Conservation (phyloP, 2,888 invertebrate species). For the Lasioglossum pauxillum region DNA sequence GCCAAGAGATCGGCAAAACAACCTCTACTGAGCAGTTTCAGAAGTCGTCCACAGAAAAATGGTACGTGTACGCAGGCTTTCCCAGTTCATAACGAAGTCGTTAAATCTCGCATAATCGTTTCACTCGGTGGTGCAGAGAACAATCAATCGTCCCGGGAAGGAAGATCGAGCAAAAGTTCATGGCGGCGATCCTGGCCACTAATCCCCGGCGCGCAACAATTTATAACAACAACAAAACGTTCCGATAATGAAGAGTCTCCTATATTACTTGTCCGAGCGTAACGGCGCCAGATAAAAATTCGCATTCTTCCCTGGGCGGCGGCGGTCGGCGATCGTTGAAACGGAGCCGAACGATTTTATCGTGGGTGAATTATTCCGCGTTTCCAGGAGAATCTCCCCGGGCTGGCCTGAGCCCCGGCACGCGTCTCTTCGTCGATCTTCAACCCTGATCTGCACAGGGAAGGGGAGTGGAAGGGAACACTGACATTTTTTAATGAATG, state of each 20-base stretch:
- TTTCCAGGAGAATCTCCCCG: neutral
- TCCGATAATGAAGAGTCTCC: conserved; percentile 13
- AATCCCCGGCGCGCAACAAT: conserved; percentile 1
- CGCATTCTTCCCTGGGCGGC: neutral
- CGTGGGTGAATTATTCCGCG: conserved; percentile 11
- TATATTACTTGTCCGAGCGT: neutral
- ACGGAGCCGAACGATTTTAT: conserved; percentile 20
- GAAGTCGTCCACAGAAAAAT: neutral
- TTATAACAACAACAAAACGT: neutral
- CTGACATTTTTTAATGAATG: conserved; percentile 69
- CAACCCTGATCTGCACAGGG: neutral
- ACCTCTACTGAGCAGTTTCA: neutral
- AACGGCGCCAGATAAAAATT: conserved; percentile 21
- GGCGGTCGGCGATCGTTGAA: conserved; percentile 19
- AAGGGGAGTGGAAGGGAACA: conserved; percentile 3
- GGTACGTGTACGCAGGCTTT: neutral
- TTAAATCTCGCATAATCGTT: neutral
- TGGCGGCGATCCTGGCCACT: neutral
- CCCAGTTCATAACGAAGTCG: neutral
- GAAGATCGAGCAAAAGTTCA: neutral
- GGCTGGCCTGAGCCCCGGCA: neutral
- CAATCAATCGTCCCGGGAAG: neutral
- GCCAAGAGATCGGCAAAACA: neutral
- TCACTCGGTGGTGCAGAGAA: neutral
- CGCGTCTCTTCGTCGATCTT: conserved; percentile 24